Evolutionary conservation across 2,888 invertebrate genomes (phyloP).

Genomic region (Euclidia mi): DNA sequence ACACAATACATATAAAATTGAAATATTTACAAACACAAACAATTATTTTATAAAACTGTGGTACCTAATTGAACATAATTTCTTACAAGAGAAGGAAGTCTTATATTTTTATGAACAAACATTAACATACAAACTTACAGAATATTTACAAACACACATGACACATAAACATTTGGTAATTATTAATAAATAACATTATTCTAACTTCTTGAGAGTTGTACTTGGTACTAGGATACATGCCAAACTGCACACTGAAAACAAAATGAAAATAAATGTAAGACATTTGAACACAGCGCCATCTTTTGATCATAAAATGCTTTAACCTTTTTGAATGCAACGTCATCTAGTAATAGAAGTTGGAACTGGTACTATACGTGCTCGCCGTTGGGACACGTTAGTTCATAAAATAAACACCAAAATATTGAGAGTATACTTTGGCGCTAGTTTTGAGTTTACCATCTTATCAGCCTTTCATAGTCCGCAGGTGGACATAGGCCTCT

Average conservation of each 20-base stretch:
- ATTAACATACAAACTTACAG: conserved; percentile 17
- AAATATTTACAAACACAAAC: background rate
- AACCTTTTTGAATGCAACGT: conserved; percentile 19
- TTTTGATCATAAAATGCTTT: background rate
- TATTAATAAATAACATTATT: conserved; percentile 57
- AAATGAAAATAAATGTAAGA: conserved; percentile 21
- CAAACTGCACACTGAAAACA: conserved; percentile 76
- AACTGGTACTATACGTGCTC: background rate
- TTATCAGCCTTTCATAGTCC: no score
- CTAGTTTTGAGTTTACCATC: background rate
- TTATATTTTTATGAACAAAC: no score
- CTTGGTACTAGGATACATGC: conserved; percentile 81
- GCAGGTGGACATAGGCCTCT: no score
- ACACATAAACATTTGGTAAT: background rate
- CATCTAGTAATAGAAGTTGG: conserved; percentile 27
- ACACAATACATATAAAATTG: background rate
- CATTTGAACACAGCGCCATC: conserved; percentile 40
- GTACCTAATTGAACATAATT: no score
- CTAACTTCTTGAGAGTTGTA: conserved; percentile 83
- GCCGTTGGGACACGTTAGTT: background rate
- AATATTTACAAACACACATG: background rate
- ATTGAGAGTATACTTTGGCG: background rate
- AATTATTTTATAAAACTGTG: background rate
- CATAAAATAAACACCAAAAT: background rate
- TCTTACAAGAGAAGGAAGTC: no score